Base-by-base conservation (phyloP, 2,797 vertebrate genomes). In the Gallinago stenura region DNA sequence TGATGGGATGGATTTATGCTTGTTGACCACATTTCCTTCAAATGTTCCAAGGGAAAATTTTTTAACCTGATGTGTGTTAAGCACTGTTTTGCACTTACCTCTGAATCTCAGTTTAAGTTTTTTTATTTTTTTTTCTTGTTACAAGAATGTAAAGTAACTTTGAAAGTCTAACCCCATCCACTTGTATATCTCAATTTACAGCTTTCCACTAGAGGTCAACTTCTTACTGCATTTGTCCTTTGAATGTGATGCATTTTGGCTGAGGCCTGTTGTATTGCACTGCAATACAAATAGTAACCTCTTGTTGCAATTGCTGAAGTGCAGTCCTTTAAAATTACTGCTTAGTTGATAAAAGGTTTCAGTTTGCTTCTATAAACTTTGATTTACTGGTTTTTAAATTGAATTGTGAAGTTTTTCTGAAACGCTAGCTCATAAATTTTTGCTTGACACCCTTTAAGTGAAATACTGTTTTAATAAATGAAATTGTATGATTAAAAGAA, bases 41-140 rank as follows among this genome's bases (percentile, higher is more conserved):
- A 5, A 0, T n/a, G 5, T 51, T 25, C 39, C 5, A 4, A 2
- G 28, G 16, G 26, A 66, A 51, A 22, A 3, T 3, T 35, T 66
- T 50, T 68, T 68, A 41, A 53, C 7, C 4, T 39, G 30, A 2
- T 54, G 2, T 16, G 19, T 69, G 21, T 25, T 15, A 30, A 51
- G 39, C 24, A 7, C 4, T 2, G 0, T 66, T 28, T 35, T 5
- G 1, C 12, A 13, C 18, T n/a, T 43, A 9, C 3, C 30, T 57
- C 31, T 50, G 41, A 87, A 39, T 56, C 10, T 50, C 26, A 35
- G 33, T 35, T 35, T 69, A 7, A 12, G 0, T 15, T 10, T 12
- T 24, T 41, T n/a, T 18, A 35, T 35, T 35, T 35, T 35, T 35
- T 54, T 53, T 54, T 31, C 28, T 54, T 54, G 7, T 51, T 64